Percentiles rank a stretch among this genome's conserved stretches.
Conservation (phyloP, 2,797 vertebrate species). For the Malacoraja senta region DNA sequence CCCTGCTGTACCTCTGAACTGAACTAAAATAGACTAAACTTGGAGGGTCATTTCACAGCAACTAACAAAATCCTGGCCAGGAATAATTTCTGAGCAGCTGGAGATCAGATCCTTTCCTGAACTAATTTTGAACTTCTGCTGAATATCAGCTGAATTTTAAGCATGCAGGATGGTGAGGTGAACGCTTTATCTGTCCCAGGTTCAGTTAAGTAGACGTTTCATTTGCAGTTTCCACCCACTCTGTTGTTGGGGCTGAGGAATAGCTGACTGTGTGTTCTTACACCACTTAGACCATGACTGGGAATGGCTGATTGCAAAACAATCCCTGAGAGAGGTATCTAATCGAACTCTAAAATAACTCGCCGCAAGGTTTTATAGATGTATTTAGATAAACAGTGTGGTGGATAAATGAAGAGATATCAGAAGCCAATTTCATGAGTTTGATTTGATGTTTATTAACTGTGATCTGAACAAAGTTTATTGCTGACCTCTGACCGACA, state of each 20-base stretch:
- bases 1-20: too few species aligned
- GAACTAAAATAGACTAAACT: neutral
- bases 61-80: neutral
- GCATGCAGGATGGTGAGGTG: neutral
- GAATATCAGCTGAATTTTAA: neutral
- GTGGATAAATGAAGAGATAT: neutral
- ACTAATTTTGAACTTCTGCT: neutral
- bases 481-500: too few species aligned
- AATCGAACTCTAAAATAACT: neutral
- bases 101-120: neutral
- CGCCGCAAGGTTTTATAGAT: neutral
- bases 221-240: neutral
- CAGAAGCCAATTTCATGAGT: neutral
- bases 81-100: neutral
- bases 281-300: neutral
- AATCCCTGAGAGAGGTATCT: neutral
- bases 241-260: neutral
- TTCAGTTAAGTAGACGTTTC: neutral
- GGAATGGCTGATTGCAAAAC: neutral
- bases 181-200: neutral
- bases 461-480: neutral
- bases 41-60: neutral
- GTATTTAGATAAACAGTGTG: neutral
- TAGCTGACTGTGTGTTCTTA: neutral
- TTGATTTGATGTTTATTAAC: neutral